A percentile compares a stretch with the other conserved stretches of the same genome.
Conservation (phyloP, 1,140 invertebrate genomes). For the Drusus annulatus region DNA sequence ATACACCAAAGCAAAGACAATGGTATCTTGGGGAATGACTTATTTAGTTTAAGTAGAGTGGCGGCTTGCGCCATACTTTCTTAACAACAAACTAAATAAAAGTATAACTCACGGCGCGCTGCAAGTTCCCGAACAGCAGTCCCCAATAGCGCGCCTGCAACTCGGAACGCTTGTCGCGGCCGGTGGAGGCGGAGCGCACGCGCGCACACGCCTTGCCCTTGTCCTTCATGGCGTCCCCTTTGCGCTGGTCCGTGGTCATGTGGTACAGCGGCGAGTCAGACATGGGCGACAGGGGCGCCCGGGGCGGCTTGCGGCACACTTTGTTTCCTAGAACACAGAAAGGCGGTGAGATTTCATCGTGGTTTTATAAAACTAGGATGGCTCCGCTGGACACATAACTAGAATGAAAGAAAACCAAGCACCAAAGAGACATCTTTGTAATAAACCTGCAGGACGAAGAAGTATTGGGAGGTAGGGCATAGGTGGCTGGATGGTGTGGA, state of each 20-base stretch:
- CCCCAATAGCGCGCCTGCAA: conserved; percentile 94
- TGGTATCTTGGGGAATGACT: no score
- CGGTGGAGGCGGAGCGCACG: conserved; percentile 87
- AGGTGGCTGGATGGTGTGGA: no score
- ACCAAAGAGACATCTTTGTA: no score
- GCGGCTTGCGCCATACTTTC: no score
- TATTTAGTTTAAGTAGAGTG: no score
- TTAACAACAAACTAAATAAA: background rate
- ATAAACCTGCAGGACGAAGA: no score
- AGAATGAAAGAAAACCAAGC: no score
- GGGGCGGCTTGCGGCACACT: conserved; percentile 77
- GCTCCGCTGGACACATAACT: no score
- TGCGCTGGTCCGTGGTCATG: conserved; percentile 51
- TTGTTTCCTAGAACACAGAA: conserved; percentile 49
- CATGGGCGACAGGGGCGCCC: conserved; percentile 62
- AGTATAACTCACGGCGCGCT: conserved; percentile 80
- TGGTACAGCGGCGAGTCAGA: conserved; percentile 58
- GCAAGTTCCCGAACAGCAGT: conserved; percentile 93
- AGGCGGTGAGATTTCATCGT: no score
- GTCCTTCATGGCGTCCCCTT: conserved; percentile 42
- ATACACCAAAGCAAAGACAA: no score
- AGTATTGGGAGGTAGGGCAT: no score
- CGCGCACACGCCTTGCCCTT: conserved; percentile 64
- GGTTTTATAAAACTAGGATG: no score
- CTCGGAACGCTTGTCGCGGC: conserved; percentile 89